phyloP scores from a whole-genome alignment of 2,113 vertebrate genomes.

The Rostratula benghalensis region DNA sequence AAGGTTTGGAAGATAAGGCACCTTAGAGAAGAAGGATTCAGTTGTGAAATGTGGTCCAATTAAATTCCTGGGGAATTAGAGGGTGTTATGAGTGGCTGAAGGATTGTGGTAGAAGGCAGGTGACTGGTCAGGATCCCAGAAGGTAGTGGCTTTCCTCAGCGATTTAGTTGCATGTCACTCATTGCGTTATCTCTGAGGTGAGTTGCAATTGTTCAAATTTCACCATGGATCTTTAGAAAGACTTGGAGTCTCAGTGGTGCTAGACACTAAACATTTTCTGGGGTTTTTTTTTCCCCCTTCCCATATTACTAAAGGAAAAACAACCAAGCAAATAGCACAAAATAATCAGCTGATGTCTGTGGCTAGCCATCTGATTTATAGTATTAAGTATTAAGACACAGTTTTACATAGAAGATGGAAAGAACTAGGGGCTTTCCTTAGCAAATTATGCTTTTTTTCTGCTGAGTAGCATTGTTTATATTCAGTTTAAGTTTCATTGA shows the following conservation, averaged over 20 bases:
- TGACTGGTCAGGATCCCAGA: neutral
- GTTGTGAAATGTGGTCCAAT: neutral
- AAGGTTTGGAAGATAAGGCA: neutral
- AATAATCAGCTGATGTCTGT: neutral
- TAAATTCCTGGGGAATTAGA: neutral
- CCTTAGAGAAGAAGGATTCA: neutral
- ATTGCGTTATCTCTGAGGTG: too few relatives aligned
- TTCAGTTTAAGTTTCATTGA: neutral
- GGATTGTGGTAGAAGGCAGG: neutral
- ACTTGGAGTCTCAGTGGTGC: neutral
- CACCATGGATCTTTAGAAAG: neutral
- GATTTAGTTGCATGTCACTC: neutral
- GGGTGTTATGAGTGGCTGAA: neutral
- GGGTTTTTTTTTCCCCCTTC: fast-evolving
- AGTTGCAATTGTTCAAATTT: neutral
- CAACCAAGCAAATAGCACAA: neutral
- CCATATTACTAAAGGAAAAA: neutral
- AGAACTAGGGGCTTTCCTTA: neutral
- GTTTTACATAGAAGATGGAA: neutral
- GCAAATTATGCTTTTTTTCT: fast-evolving
- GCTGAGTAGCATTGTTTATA: neutral
- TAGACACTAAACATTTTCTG: neutral
- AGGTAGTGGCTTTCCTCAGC: fast-evolving
- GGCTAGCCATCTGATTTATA: neutral
- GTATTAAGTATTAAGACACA: neutral